Evolutionary conservation across 2,888 invertebrate genomes (phyloP), one percentile per base, ranked within the genome.

Genomic region (Apeira syringaria): DNA sequence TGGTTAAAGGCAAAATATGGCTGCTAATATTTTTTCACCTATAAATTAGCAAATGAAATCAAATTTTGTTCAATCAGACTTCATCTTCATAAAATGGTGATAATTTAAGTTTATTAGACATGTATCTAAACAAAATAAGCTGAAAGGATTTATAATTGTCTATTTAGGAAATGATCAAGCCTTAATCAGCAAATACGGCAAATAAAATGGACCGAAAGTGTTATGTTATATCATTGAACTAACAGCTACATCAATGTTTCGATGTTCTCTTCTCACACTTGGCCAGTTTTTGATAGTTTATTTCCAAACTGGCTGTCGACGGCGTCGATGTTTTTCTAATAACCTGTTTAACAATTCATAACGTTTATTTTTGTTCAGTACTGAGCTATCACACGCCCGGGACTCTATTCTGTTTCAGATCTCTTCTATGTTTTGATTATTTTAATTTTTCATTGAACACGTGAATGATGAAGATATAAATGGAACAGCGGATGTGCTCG

Each of bases 371-470:
- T 83, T 60, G 79, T 84, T 85, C 74, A 63, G 67, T 72, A 77
- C 78, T 74, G 74, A 80, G 75, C 82, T 74, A 85, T 84, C 85
- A 85, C 83, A 84, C 74, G 80, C 78, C 80, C 83, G 77, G 34
- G 72, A 78, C 78, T 80, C 72, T 69, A 79, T 80, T 84, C 86
- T 87, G 87, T 82, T 87, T 86, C 83, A 74, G 83, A 86, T 87
- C 85, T 79, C 60, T 68, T 68, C 70, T 71, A 71, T 86, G 79
- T 80, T 84, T 79, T 85, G 69, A 75, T 84, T 82, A 74, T 78
- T 83, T 76, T 72, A 68, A 77, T 74, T 75, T 80, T 80, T 80
- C 78, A 74, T 74, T 77, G 64, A 78, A 80, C 74, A 69, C 61
- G 66, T 61, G 66, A 67, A 67, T 46, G 68, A 61, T 69, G 60